Percentiles rank a stretch among this genome's conserved stretches.
Evolutionary conservation across 2,888 invertebrate species (phyloP).

Genomic region (Eledona agricola): DNA sequence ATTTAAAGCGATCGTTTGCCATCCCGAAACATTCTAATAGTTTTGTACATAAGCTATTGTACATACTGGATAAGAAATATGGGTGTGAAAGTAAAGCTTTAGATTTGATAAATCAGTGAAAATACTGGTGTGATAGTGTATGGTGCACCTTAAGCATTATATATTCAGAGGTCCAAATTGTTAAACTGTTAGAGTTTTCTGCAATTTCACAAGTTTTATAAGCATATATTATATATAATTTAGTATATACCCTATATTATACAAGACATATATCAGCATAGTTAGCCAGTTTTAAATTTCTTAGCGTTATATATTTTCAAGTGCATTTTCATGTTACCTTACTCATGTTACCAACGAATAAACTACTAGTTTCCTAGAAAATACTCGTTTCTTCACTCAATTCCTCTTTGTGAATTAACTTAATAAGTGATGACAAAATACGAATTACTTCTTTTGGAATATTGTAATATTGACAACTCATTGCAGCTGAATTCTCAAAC

Average conservation of each 20-base stretch:
- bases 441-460: too few relatives aligned
- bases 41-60: conserved; percentile 26
- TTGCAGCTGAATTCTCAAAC: too few relatives aligned
- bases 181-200: conserved; percentile 63
- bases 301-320: conserved; percentile 61
- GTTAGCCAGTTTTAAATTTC: conserved; percentile 60
- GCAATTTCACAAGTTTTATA: conserved; percentile 65
- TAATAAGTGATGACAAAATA: too few relatives aligned
- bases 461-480: too few relatives aligned
- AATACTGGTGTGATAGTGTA: conserved; percentile 62
- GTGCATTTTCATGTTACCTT: conserved; percentile 62
- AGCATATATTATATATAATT: conserved; percentile 60
- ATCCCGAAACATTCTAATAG: too few relatives aligned
- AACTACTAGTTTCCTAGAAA: conserved; percentile 62
- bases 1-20: too few relatives aligned
- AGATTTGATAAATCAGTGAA: conserved; percentile 50
- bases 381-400: conserved; percentile 29
- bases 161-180: conserved; percentile 64
- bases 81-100: conserved; percentile 36
- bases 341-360: conserved; percentile 63
- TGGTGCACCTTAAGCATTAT: conserved; percentile 61
- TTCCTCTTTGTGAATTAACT: too few relatives aligned
- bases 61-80: conserved; percentile 38
- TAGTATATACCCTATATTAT: conserved; percentile 59
- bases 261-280: conserved; percentile 59